phyloP scores from a whole-genome alignment of 2,888 invertebrate species.

The Elgonia sp. region DNA sequence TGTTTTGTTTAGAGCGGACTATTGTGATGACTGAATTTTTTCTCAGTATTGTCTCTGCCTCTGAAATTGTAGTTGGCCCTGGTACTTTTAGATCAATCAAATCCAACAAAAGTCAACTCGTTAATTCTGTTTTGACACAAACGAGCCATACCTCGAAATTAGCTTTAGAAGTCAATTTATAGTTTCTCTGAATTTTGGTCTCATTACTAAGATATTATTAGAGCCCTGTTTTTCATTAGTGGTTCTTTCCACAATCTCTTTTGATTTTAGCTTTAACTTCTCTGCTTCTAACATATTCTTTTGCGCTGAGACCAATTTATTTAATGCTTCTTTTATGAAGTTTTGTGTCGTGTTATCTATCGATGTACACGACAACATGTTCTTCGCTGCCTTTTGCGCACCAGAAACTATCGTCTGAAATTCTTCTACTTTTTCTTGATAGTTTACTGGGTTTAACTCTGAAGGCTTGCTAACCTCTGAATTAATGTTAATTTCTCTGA shows the following conservation, averaged over 20 bases:
- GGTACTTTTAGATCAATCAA: conserved; percentile 56
- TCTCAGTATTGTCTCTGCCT: conserved; percentile 22
- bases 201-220: background rate
- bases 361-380: background rate
- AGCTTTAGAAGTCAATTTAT: conserved; percentile 67
- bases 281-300: conserved; percentile 43
- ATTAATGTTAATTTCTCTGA: no score
- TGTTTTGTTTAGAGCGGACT: no score
- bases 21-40: conserved; percentile 75
- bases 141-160: conserved; percentile 70
- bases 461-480: no score
- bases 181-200: conserved; percentile 65
- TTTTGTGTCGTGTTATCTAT: background rate
- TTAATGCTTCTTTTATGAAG: conserved; percentile 33
- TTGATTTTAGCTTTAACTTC: conserved; percentile 10
- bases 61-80: conserved; percentile 48
- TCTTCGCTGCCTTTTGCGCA: conserved; percentile 44
- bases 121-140: conserved; percentile 68
- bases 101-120: conserved; percentile 59
- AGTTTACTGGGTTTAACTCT: no score
- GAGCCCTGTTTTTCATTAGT: background rate
- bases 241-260: background rate
- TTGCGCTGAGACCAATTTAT: conserved; percentile 47
- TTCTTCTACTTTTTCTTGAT: conserved; percentile 1
- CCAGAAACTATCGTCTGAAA: conserved; percentile 28